A percentile compares a stretch with the other conserved stretches of the same genome.
These are phyloP conservation scores for Cichladusa arquata DNA, from an alignment of 2,113 vertebrate genomes.

Conservation along the genomic window DNA sequence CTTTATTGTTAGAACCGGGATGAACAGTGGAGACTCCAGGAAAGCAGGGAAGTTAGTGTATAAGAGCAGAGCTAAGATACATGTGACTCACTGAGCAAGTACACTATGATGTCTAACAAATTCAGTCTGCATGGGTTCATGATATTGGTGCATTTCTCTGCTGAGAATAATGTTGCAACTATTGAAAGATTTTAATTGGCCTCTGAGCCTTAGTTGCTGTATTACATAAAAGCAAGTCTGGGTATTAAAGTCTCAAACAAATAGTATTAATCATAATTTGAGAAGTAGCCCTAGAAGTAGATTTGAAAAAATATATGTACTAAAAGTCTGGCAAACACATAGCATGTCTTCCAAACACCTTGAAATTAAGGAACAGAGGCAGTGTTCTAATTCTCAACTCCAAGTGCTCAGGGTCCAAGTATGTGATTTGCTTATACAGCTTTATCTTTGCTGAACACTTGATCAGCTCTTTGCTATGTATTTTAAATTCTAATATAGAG, in stretches of 20 bases:
- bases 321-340: background rate
- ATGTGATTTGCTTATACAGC: background rate
- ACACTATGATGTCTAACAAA: background rate
- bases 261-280: background rate
- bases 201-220: background rate
- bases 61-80: background rate
- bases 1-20: background rate
- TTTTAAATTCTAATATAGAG: background rate
- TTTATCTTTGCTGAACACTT: background rate
- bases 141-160: background rate
- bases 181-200: background rate
- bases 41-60: background rate
- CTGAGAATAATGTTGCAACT: background rate
- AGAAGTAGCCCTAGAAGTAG: background rate
- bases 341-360: background rate
- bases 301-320: background rate
- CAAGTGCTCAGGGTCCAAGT: background rate
- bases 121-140: rapidly evolving
- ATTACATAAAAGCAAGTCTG: background rate
- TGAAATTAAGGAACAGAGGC: background rate
- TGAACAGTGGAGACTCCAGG: background rate
- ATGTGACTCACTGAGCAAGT: background rate
- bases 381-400: background rate
- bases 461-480: background rate
- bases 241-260: background rate